Conservation (phyloP, 2,113 vertebrate species). For the Speoplatyrhinus poulsoni region DNA sequence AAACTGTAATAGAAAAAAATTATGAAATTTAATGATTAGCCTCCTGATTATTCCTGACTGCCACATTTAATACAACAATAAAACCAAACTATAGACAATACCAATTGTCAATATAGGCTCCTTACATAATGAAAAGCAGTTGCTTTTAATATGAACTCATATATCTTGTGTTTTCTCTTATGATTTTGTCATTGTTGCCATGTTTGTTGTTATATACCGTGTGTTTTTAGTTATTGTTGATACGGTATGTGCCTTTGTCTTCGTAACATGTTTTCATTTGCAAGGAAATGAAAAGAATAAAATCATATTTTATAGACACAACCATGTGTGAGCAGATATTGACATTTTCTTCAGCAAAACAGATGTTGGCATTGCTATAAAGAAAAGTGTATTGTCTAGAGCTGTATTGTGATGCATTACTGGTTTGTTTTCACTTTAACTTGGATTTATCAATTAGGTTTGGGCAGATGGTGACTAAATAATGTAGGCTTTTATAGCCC, state of each 20-base stretch:
- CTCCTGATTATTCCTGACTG: no score
- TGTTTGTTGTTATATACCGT: neutral
- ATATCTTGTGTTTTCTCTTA: neutral
- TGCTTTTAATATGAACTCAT: no score
- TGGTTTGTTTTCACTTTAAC: conserved; percentile 19
- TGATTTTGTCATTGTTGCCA: neutral
- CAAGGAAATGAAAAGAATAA: neutral
- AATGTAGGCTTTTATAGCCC: no score
- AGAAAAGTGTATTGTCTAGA: neutral
- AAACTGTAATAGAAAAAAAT: no score
- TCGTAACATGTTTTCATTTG: neutral
- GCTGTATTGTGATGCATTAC: neutral
- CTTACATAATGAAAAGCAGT: no score
- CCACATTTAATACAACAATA: no score
- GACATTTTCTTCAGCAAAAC: neutral
- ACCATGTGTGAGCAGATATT: neutral
- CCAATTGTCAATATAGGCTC: no score
- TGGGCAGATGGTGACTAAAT: neutral
- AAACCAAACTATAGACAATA: no score
- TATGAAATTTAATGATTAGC: no score
- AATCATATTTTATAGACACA: neutral
- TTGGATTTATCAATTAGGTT: neutral
- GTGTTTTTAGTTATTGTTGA: neutral
- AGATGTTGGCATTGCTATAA: conserved; percentile 1
- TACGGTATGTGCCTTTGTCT: neutral